Percentiles rank a stretch among this genome's conserved stretches.
phyloP scores from a whole-genome alignment of 2,888 invertebrate genomes.

The Antheraea yamamai region DNA sequence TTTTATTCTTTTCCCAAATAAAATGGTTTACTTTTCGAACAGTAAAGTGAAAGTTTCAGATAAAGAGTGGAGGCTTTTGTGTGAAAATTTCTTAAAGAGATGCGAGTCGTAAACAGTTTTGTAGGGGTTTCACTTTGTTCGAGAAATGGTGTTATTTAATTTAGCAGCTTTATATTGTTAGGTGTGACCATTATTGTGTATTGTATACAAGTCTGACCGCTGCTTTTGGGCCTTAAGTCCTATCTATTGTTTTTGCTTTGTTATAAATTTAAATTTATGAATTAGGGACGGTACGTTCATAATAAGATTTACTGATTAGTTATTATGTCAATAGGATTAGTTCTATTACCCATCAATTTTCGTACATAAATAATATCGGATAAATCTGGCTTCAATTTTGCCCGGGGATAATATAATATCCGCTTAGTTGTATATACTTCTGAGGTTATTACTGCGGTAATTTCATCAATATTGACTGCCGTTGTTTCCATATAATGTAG shows the following conservation, averaged over 20 bases:
- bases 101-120: constrained; percentile 34
- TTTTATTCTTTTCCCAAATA: constrained; percentile 53
- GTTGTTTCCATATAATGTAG: neutral
- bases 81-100: constrained; percentile 37
- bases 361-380: neutral
- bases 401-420: neutral
- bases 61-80: constrained; percentile 43
- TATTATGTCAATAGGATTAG: neutral
- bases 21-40: constrained; percentile 46
- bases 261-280: neutral
- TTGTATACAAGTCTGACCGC: neutral
- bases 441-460: neutral
- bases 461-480: neutral
- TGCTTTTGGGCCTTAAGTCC: neutral
- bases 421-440: neutral
- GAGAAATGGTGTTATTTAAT: constrained; percentile 36
- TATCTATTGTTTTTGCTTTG: neutral
- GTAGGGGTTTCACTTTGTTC: constrained; percentile 29
- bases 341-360: neutral
- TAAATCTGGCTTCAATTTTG: neutral
- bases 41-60: constrained; percentile 38
- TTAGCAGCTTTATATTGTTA: constrained; percentile 33
- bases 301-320: neutral
- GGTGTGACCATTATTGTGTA: neutral
- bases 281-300: neutral